These are phyloP conservation scores for Agrotis ipsilon DNA, from an alignment of 2,888 invertebrate species.

Conservation along the genomic window DNA sequence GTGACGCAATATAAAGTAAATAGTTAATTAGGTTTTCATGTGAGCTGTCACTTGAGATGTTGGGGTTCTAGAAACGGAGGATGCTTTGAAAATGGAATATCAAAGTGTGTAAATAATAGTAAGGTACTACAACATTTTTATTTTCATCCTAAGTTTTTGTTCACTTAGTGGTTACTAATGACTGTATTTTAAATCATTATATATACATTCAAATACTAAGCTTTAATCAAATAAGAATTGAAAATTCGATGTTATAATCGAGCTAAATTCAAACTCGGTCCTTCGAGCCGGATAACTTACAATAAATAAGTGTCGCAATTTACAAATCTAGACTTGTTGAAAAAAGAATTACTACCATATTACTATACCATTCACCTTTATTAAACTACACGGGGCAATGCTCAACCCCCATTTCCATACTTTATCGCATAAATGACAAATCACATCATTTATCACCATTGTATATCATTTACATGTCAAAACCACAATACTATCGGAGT, in stretches of 20 bases:
- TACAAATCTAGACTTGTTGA: too few species aligned
- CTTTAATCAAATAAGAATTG: too few species aligned
- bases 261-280: too few species aligned
- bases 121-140: too few species aligned
- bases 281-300: too few species aligned
- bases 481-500: conserved; percentile 19
- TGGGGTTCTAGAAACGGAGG: conserved; percentile 16
- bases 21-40: conserved; percentile 47
- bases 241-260: too few species aligned
- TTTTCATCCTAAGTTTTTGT: too few species aligned
- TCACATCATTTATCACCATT: conserved; percentile 20
- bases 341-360: background rate
- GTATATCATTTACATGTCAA: conserved; percentile 19
- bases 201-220: too few species aligned
- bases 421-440: conserved; percentile 26
- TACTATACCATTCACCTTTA: background rate
- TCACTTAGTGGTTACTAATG: too few species aligned
- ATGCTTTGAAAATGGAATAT: background rate
- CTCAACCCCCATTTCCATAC: conserved; percentile 7
- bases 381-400: background rate
- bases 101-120: too few species aligned
- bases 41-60: conserved; percentile 29
- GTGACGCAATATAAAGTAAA: conserved; percentile 32
- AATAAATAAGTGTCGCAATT: too few species aligned
- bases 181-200: too few species aligned